A percentile compares a stretch with the other conserved stretches of the same genome.
Evolutionary conservation across 2,113 vertebrate genomes (phyloP).

Genomic region (Barbus barbus): DNA sequence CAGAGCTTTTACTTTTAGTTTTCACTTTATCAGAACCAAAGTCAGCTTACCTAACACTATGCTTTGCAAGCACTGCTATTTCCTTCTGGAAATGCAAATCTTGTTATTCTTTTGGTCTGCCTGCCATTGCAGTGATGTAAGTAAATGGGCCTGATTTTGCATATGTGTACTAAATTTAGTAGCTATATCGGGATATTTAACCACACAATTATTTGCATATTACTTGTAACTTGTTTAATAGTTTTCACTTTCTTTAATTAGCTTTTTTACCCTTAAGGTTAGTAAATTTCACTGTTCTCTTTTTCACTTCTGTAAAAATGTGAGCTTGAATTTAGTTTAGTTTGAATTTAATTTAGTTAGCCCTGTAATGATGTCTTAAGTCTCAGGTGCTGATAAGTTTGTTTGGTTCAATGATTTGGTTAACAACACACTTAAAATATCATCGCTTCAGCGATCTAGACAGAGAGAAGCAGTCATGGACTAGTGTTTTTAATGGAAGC

Average conservation of each 20-base stretch:
- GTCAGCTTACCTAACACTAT: neutral
- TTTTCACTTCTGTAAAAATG: no score
- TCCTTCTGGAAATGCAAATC: constrained; percentile 1
- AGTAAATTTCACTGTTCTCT: neutral
- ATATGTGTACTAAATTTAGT: neutral
- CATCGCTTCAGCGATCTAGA: no score
- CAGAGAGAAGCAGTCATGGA: constrained; percentile 1
- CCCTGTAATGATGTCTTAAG: no score
- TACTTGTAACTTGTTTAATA: neutral
- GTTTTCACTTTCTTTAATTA: neutral
- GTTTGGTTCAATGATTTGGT: neutral
- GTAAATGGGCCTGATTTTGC: neutral
- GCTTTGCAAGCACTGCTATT: neutral
- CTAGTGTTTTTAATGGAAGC: neutral
- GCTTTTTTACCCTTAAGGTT: neutral
- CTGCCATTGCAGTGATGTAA: neutral
- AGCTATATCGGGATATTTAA: neutral
- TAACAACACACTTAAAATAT: neutral
- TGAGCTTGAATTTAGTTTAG: neutral
- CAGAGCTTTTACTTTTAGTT: neutral
- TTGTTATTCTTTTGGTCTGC: neutral
- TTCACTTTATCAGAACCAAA: neutral
- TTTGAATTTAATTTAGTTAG: no score
- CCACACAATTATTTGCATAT: neutral
- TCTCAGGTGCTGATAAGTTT: no score